Percentiles rank a stretch among this genome's conserved stretches.
These are phyloP conservation scores for Micrastur ruficollis DNA, from an alignment of 2,797 vertebrate genomes.

Conservation along the genomic window DNA sequence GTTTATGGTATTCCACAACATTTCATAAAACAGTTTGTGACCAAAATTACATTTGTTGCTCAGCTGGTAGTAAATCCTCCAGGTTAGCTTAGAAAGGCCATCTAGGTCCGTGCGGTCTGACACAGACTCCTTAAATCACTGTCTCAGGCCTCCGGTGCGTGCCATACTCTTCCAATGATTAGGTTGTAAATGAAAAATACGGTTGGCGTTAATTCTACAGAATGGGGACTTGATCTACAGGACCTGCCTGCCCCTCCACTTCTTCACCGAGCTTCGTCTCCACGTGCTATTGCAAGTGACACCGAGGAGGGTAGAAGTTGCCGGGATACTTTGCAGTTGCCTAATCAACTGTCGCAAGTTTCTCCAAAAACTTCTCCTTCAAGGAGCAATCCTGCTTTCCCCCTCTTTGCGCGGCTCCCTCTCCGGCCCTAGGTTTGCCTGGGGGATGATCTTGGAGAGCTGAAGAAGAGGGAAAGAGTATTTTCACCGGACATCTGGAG, in stretches of 20 bases:
- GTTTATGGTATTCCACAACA: conserved; percentile 57
- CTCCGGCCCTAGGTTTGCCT: not conserved
- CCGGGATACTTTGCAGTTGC: not conserved
- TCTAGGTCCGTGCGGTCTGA: conserved; percentile 52
- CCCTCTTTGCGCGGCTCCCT: fast-evolving
- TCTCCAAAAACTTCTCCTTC: not conserved
- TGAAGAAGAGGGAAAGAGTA: not conserved
- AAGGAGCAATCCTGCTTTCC: not conserved
- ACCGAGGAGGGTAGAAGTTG: not conserved
- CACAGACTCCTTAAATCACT: conserved; percentile 61
- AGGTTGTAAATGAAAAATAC: conserved; percentile 70
- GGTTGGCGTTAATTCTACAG: conserved; percentile 5
- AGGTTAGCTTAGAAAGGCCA: conserved; percentile 50
- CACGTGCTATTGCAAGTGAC: not conserved
- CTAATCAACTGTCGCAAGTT: not conserved
- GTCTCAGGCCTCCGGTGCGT: not conserved
- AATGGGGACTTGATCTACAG: conserved; percentile 40
- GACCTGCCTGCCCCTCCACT: not conserved
- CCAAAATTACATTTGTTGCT: conserved; percentile 62
- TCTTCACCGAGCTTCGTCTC: not conserved
- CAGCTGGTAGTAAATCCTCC: conserved; percentile 57
- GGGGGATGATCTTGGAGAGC: not conserved
- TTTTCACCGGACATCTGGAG: not conserved
- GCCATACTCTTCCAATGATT: conserved; percentile 50
- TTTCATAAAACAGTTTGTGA: conserved; percentile 47